These are phyloP conservation scores for Cheilosia scutellata DNA, from an alignment of 2,888 invertebrate genomes.

Conservation along the genomic window DNA sequence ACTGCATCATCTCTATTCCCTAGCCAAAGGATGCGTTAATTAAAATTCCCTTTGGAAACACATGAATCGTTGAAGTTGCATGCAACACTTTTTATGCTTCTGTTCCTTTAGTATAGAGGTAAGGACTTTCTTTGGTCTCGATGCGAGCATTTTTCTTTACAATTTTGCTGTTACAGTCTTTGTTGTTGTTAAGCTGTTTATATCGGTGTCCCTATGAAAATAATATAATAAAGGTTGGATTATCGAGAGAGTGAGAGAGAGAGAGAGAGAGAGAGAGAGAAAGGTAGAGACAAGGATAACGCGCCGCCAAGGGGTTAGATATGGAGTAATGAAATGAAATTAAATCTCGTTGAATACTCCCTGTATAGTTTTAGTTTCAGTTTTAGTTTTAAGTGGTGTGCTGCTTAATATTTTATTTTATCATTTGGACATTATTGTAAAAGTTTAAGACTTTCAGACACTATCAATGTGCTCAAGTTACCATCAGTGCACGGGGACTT, in stretches of 20 bases:
- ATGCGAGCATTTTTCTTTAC: conserved; percentile 19
- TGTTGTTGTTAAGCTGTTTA: conserved; percentile 20
- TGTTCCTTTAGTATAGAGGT: background rate
- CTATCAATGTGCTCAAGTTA: conserved; percentile 44
- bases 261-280: background rate
- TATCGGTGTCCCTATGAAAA: conserved; percentile 45
- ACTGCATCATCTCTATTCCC: conserved; percentile 31
- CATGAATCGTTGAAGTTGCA: conserved; percentile 34
- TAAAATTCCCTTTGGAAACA: conserved; percentile 50
- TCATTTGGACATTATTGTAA: conserved; percentile 57
- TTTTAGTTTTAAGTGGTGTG: conserved; percentile 6
- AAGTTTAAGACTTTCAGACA: conserved; percentile 55
- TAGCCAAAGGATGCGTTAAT: conserved; percentile 65
- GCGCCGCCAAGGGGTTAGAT: conserved; percentile 19
- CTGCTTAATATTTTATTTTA: conserved; percentile 53
- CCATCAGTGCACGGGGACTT: background rate
- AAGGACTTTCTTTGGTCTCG: conserved; percentile 12
- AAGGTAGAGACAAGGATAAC: conserved; percentile 9
- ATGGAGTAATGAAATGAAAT: conserved; percentile 60
- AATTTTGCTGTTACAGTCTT: conserved; percentile 19
- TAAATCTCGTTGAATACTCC: conserved; percentile 53
- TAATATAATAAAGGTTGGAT: conserved; percentile 47
- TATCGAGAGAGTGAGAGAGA: conserved; percentile 40
- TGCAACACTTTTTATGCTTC: conserved; percentile 26
- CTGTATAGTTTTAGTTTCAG: conserved; percentile 11